phyloP scores from a whole-genome alignment of 1,140 invertebrate genomes.

The Laupala kohalensis region DNA sequence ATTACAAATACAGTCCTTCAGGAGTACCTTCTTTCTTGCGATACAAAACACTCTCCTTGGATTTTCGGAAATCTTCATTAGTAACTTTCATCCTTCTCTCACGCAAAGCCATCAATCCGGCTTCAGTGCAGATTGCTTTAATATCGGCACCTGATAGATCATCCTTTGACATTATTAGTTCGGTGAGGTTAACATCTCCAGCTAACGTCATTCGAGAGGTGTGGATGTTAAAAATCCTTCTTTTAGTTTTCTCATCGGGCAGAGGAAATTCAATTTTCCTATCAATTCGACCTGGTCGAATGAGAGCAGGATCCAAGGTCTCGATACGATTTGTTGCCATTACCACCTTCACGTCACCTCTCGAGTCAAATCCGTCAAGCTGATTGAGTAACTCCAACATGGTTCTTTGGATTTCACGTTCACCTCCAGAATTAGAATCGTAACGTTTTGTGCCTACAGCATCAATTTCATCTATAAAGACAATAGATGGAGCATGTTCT shows the following conservation, averaged over 20 bases:
- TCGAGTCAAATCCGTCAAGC: constrained; percentile 94
- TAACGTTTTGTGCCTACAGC: constrained; percentile 99
- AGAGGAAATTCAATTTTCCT: constrained; percentile 99
- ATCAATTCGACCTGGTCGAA: constrained; percentile 96
- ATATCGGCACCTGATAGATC: constrained; percentile 97
- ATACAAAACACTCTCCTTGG: constrained; percentile 98
- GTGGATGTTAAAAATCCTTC: constrained; percentile 96
- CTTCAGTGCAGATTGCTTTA: constrained; percentile 99
- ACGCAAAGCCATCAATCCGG: constrained; percentile 90
- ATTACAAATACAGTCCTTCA: constrained; percentile 95
- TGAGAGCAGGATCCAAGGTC: constrained; percentile 95
- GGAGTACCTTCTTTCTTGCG: constrained; percentile 98
- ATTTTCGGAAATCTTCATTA: constrained; percentile 98
- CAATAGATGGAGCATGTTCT: constrained; percentile 98
- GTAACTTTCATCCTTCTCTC: constrained; percentile 99
- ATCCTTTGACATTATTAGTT: constrained; percentile 98
- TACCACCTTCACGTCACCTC: constrained; percentile 93
- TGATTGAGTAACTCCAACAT: constrained; percentile 99
- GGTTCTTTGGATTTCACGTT: constrained; percentile 98
- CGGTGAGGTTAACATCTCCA: constrained; percentile 93
- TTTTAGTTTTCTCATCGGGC: constrained; percentile 98
- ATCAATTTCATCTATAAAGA: constrained; percentile 99
- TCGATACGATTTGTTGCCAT: constrained; percentile 99
- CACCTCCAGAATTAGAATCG: constrained; percentile 98
- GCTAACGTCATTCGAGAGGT: constrained; percentile 96